Percentiles rank a stretch among this genome's conserved stretches.
These are phyloP conservation scores for Sander lucioperca DNA, from an alignment of 2,113 vertebrate species.

Conservation along the genomic window DNA sequence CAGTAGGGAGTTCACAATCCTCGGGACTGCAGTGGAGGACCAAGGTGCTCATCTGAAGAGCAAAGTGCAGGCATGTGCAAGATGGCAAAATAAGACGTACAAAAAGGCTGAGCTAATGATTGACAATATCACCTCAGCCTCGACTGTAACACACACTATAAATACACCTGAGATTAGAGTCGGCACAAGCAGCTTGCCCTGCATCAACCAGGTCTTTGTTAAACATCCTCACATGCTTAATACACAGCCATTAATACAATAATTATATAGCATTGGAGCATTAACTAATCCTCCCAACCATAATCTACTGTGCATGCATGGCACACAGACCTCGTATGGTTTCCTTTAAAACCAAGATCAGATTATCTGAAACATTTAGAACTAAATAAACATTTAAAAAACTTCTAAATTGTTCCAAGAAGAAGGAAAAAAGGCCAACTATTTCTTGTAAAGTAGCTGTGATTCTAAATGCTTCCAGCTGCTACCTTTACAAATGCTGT, in stretches of 20 bases:
- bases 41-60: constrained; percentile 9
- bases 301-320: not conserved
- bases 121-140: constrained; percentile 51
- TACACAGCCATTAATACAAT: constrained; percentile 41
- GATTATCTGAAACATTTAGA: not conserved
- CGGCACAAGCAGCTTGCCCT: constrained; percentile 53
- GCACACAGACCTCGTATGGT: not conserved
- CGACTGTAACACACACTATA: constrained; percentile 57
- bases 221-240: constrained; percentile 34
- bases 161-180: constrained; percentile 73
- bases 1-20: not conserved
- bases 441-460: constrained; percentile 6
- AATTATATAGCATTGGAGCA: constrained; percentile 1
- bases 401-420: not conserved
- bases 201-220: constrained; percentile 33
- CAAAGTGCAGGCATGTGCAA: constrained; percentile 60
- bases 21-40: not conserved
- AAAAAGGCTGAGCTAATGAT: constrained; percentile 69
- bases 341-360: not conserved
- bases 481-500: constrained; percentile 18
- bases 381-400: not conserved
- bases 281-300: constrained; percentile 1
- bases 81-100: constrained; percentile 12
- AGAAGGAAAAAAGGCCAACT: not conserved
- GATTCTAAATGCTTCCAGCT: constrained; percentile 26